Evolutionary conservation across 1,140 invertebrate species (phyloP).

Genomic region (Archivesica marissinica): DNA sequence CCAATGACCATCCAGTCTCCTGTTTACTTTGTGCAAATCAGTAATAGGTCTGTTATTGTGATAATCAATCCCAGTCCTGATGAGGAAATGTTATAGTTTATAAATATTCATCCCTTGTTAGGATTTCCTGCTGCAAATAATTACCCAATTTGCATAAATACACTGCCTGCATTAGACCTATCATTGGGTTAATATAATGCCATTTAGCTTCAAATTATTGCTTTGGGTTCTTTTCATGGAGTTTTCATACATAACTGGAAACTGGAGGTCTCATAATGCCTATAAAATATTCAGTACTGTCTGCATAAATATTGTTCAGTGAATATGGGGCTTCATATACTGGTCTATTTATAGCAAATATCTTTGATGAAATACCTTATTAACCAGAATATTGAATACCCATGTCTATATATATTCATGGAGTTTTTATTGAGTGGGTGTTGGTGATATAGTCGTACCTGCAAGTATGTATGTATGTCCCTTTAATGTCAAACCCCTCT

Average conservation of each 20-base stretch:
- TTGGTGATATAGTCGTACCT: not conserved
- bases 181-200: slow-evolving; percentile 41
- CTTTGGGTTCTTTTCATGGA: slow-evolving; percentile 28
- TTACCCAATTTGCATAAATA: slow-evolving; percentile 43
- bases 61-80: too few species aligned
- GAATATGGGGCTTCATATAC: not conserved
- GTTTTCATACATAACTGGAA: slow-evolving; percentile 10
- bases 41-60: too few species aligned
- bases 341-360: too few species aligned
- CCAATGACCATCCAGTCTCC: too few species aligned
- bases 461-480: not conserved
- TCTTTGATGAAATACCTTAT: not conserved
- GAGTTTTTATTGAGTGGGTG: not conserved
- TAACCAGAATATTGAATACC: not conserved
- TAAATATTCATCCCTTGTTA: slow-evolving; percentile 10
- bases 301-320: slow-evolving; percentile 17
- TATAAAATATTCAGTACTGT: slow-evolving; percentile 32
- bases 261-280: slow-evolving; percentile 7
- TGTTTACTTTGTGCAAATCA: too few species aligned
- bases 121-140: not conserved
- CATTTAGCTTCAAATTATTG: slow-evolving; percentile 34
- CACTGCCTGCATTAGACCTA: slow-evolving; percentile 11
- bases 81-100: not conserved
- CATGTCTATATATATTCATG: not conserved
- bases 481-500: too few species aligned